phyloP scores from a whole-genome alignment of 92 coral and sea anemone species.

The Phenganax stokvisi region DNA sequence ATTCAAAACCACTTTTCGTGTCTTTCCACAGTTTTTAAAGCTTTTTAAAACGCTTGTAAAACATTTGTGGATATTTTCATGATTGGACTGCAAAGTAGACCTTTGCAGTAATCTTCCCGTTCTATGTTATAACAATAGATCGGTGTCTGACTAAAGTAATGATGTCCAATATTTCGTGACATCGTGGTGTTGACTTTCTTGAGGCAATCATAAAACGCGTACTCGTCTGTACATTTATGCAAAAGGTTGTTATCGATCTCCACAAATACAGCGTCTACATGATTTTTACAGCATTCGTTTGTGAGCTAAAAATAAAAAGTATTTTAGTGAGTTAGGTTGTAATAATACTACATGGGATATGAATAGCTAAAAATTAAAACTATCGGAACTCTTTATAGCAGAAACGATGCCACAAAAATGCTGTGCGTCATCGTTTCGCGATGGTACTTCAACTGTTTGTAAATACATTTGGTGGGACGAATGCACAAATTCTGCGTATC shows the following conservation, averaged over 20 bases:
- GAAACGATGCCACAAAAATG: no score
- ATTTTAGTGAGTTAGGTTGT: neutral
- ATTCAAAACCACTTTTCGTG: no score
- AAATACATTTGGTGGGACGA: neutral
- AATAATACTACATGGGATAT: neutral
- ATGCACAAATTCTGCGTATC: neutral
- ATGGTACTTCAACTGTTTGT: neutral
- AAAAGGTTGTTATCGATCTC: neutral
- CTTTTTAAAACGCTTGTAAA: neutral
- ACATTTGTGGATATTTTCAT: conserved; percentile 3
- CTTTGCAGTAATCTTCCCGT: neutral
- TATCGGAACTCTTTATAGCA: neutral
- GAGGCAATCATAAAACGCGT: conserved; percentile 13
- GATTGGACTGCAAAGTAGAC: neutral
- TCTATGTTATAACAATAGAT: conserved; percentile 7
- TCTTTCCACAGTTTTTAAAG: neutral
- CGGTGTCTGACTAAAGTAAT: conserved; percentile 7
- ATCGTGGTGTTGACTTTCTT: conserved; percentile 18
- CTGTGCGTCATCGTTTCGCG: no score
- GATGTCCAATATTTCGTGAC: conserved; percentile 17
- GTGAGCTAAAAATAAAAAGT: conserved; percentile 20
- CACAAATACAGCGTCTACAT: neutral
- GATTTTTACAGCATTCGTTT: conserved; percentile 19
- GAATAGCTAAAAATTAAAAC: neutral
- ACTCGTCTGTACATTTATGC: conserved; percentile 17